Conservation (phyloP, 1,140 invertebrate species). For the Drosophila insularis region DNA sequence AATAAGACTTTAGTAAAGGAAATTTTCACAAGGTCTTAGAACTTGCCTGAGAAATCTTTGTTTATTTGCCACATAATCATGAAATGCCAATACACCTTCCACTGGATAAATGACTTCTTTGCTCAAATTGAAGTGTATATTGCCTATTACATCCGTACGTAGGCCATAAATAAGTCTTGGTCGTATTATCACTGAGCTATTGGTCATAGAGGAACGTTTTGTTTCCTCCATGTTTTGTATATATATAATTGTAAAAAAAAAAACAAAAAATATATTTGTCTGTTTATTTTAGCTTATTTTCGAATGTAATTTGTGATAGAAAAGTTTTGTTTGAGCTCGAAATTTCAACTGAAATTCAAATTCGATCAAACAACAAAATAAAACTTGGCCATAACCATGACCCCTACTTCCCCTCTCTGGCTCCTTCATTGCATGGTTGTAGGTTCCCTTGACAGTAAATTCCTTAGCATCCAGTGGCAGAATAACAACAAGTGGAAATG, state of each 20-base stretch:
- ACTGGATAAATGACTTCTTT: slow-evolving; percentile 87
- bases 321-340: slow-evolving; percentile 7
- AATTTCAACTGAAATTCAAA: slow-evolving; percentile 47
- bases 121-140: slow-evolving; percentile 85
- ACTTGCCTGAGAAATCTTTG: slow-evolving; percentile 82
- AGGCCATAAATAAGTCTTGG: slow-evolving; percentile 85
- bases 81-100: slow-evolving; percentile 85
- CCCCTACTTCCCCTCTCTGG: too few species aligned
- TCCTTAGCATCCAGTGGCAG: slow-evolving; percentile 56
- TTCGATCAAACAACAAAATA: slow-evolving; percentile 71
- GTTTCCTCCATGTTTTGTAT: slow-evolving; percentile 50
- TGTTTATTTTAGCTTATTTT: background rate
- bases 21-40: slow-evolving; percentile 19
- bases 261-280: slow-evolving; percentile 37
- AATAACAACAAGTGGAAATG: slow-evolving; percentile 28
- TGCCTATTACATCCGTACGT: slow-evolving; percentile 84
- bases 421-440: background rate
- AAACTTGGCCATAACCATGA: slow-evolving; percentile 33
- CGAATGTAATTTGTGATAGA: background rate
- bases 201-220: slow-evolving; percentile 25
- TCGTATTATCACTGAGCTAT: slow-evolving; percentile 76
- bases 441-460: slow-evolving; percentile 60
- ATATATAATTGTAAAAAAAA: slow-evolving; percentile 34
- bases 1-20: background rate
- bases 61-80: slow-evolving; percentile 84